These are phyloP conservation scores for Adela reaumurella DNA, from an alignment of 2,888 invertebrate genomes.

Conservation along the genomic window DNA sequence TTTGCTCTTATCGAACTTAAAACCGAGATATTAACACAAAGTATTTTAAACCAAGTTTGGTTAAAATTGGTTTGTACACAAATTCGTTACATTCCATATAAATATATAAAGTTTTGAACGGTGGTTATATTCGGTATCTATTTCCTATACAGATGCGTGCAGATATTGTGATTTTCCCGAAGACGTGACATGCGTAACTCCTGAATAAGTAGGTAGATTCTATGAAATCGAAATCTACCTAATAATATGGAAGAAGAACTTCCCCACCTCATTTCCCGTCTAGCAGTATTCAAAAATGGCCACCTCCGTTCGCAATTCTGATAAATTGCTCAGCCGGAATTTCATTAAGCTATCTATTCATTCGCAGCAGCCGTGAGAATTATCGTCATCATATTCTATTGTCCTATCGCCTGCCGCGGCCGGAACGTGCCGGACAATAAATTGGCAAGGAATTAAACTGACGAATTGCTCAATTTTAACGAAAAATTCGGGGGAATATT, in stretches of 20 bases:
- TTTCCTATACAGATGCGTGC: too few species aligned
- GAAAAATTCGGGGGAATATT: background rate
- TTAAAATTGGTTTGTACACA: too few species aligned
- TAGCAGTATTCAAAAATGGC: slow-evolving; percentile 9
- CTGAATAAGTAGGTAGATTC: too few species aligned
- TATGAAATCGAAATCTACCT: too few species aligned
- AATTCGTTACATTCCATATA: too few species aligned
- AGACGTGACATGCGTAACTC: too few species aligned
- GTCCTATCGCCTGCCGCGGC: background rate
- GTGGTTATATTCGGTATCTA: too few species aligned
- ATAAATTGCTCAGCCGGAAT: slow-evolving; percentile 17
- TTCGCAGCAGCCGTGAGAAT: slow-evolving; percentile 7
- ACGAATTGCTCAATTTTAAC: background rate
- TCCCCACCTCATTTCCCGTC: background rate
- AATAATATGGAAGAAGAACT: background rate
- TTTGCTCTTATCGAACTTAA: too few species aligned
- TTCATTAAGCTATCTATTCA: slow-evolving; percentile 19
- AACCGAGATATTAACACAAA: too few species aligned
- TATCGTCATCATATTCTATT: background rate
- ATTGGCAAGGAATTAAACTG: background rate
- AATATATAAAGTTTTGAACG: too few species aligned
- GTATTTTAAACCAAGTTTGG: too few species aligned
- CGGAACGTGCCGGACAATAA: background rate
- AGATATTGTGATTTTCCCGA: too few species aligned
- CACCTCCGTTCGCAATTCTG: slow-evolving; percentile 17